These are phyloP conservation scores for Lamproptera curius DNA, from an alignment of 2,888 invertebrate species.

Conservation along the genomic window DNA sequence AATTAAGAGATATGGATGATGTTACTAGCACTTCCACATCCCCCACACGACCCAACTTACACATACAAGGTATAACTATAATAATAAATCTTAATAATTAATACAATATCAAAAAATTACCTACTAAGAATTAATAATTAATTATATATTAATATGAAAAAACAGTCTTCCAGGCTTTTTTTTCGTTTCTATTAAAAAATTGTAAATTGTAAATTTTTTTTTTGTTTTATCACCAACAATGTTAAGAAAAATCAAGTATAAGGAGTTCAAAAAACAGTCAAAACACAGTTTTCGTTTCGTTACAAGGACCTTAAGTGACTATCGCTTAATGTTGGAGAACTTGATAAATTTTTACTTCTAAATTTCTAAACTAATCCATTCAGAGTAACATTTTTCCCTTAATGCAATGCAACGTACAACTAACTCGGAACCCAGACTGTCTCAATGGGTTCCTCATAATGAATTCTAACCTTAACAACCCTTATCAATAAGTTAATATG, in stretches of 20 bases:
- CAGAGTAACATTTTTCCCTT: conserved; percentile 17
- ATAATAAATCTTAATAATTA: conserved; percentile 61
- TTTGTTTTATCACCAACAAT: conserved; percentile 18
- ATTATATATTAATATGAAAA: conserved; percentile 65
- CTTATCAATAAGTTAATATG: conserved; percentile 7
- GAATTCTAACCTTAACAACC: not conserved
- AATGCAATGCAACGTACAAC: conserved; percentile 1
- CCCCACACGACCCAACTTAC: conserved; percentile 20
- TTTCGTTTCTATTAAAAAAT: conserved; percentile 69
- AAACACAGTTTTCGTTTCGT: conserved; percentile 30
- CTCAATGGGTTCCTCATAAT: not conserved
- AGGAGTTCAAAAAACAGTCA: conserved; percentile 62
- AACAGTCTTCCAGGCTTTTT: conserved; percentile 74
- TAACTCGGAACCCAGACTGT: conserved; percentile 1
- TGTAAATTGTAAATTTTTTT: conserved; percentile 71
- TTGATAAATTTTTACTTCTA: conserved; percentile 26
- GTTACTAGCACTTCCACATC: conserved; percentile 1
- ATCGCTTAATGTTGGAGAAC: conserved; percentile 31
- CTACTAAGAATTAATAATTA: conserved; percentile 68
- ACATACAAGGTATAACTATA: conserved; percentile 28
- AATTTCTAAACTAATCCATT: conserved; percentile 38
- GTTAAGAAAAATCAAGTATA: conserved; percentile 58
- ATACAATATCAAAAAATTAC: conserved; percentile 71
- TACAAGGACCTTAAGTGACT: conserved; percentile 29
- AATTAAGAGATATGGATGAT: not conserved